phyloP scores from a whole-genome alignment of 2,113 vertebrate genomes.

The Oncorhynchus mykiss region DNA sequence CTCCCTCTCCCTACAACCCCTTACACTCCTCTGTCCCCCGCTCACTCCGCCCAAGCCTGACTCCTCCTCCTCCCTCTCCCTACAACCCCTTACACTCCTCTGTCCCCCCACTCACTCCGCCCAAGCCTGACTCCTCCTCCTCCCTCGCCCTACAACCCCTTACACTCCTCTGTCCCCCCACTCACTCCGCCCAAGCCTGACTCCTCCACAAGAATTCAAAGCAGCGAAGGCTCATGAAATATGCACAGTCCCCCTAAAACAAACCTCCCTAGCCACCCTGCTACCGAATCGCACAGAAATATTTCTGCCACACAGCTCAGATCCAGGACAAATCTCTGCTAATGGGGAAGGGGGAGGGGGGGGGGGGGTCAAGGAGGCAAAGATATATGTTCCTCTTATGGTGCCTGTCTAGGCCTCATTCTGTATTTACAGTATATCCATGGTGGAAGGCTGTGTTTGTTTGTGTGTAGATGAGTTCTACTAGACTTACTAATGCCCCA shows the following conservation, averaged over 20 bases:
- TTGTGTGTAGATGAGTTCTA: no score
- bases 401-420: neutral
- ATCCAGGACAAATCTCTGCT: conserved; percentile 52
- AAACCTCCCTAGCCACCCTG: conserved; percentile 53
- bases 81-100: no score
- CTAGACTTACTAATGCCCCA: conserved; percentile 16
- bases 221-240: conserved; percentile 59
- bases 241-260: conserved; percentile 60
- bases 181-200: conserved; percentile 14
- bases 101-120: neutral
- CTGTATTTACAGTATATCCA: no score
- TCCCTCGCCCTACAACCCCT: neutral
- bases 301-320: conserved; percentile 26
- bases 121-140: conserved; percentile 31
- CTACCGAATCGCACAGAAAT: conserved; percentile 47
- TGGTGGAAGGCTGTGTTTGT: no score
- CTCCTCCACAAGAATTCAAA: conserved; percentile 50
- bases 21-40: neutral
- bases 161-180: neutral
- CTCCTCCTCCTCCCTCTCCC: no score
- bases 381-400: conserved; percentile 24
- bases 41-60: conserved; percentile 14
- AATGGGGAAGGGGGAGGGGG: conserved; percentile 37
- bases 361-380: conserved; percentile 13
- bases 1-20: no score